Base-by-base conservation (phyloP, 2,888 invertebrate genomes). In the Polymixis flavicincta region DNA sequence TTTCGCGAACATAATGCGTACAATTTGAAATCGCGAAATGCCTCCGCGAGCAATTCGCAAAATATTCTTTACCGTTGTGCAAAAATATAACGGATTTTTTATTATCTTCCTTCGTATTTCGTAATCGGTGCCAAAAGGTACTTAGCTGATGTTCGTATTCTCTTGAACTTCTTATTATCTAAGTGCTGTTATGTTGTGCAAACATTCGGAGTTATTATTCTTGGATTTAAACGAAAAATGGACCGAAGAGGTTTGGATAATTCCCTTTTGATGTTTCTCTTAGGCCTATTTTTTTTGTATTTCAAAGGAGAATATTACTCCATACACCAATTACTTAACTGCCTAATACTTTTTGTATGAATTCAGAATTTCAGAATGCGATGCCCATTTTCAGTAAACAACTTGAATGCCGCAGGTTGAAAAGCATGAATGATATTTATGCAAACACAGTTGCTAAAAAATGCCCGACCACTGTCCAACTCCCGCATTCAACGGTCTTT, bases 1-100 rank as follows among this genome's bases (percentile, higher is more conserved):
- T 92, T 91, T 91, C 90, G 82, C 86, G 88, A 89, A 87, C 91
- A 92, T 94, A 93, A 94, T 93, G 92, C 91, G 89, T 91, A 92
- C 93, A 94, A 93, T 94, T 94, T 93, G 92, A 92, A 94, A 93
- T 93, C 93, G 91, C 92, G 90, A 91, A 92, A 94, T 88, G 87
- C 83, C 85, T 88, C 54, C 74, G 85, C 88, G 88, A 89, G 91
- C 92, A 89, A 92, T 93, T 92, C 89, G 86, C 88, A 80, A 90
- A 90, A 89, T 92, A 92, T 92, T 91, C 90, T 90, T 89, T 89
- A 89, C 90, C 88, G 88, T 85, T 86, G 85, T 82, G 88, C 83
- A 84, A 84, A 92, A 91, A 90, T 89, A 90, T 91, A 90, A 91
- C 87, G 90, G 86, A 88, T 91, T 92, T 91, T 92, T 91, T 91